Evolutionary conservation across 1,140 invertebrate species (phyloP).

Genomic region (Eupristina koningsbergeri): DNA sequence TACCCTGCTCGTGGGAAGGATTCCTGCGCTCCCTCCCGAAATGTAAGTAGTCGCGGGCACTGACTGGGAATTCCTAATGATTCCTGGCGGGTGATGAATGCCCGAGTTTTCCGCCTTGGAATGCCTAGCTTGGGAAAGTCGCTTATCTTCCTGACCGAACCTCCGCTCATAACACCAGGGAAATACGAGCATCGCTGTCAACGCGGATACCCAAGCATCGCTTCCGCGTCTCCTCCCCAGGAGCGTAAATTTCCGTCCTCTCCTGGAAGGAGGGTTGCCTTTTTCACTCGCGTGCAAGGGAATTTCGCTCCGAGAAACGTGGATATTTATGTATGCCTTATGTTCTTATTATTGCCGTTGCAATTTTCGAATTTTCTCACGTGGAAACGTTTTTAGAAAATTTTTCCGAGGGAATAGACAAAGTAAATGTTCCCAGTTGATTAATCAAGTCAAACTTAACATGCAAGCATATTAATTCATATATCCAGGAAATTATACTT

Average conservation of each 20-base stretch:
- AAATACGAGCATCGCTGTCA: not conserved
- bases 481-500: not conserved
- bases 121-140: not conserved
- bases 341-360: not conserved
- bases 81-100: not conserved
- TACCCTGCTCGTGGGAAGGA: not conserved
- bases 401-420: not conserved
- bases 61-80: no score
- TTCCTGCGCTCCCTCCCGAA: not conserved
- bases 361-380: not conserved
- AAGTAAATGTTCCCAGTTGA: not conserved
- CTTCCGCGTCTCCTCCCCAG: not conserved
- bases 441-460: not conserved
- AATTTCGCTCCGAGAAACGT: not conserved
- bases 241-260: not conserved
- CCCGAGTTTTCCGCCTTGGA: not conserved
- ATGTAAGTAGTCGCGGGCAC: no score
- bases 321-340: not conserved
- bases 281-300: not conserved
- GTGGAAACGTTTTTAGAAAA: not conserved
- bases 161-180: not conserved
- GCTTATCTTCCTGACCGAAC: not conserved
- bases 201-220: not conserved
- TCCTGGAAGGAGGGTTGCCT: not conserved
- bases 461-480: not conserved